Percentiles rank a stretch among this genome's conserved stretches.
phyloP scores from a whole-genome alignment of 2,888 invertebrate genomes.

The Hypsopygia costalis region DNA sequence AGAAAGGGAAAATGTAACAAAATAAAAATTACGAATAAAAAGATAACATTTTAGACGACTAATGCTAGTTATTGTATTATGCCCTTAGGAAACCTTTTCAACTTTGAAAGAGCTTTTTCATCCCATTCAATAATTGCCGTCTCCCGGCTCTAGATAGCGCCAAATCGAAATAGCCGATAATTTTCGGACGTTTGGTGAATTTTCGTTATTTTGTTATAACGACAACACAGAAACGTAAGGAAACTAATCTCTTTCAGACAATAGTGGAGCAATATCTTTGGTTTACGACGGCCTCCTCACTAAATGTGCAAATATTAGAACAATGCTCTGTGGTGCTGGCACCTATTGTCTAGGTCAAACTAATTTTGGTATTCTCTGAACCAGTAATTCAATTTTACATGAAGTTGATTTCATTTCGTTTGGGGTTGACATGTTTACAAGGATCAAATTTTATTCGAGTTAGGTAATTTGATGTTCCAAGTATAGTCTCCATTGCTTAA shows the following conservation, averaged over 20 bases:
- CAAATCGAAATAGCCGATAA: not conserved
- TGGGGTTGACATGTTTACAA: not conserved
- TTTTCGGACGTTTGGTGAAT: constrained; percentile 6
- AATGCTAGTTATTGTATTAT: constrained; percentile 3
- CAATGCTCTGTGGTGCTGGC: constrained; percentile 45
- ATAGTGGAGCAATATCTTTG: constrained; percentile 69
- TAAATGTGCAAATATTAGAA: constrained; percentile 73
- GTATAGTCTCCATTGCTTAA: too few relatives aligned
- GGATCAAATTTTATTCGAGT: not conserved
- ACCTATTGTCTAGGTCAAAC: constrained; percentile 74
- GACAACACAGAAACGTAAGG: constrained; percentile 51
- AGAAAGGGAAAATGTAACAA: too few relatives aligned
- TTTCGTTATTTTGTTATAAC: constrained; percentile 31
- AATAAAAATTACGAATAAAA: too few relatives aligned
- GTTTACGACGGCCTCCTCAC: constrained; percentile 62
- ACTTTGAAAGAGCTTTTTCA: constrained; percentile 1
- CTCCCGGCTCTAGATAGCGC: not conserved
- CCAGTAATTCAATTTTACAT: constrained; percentile 67
- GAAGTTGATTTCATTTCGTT: not conserved
- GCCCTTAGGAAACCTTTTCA: not conserved
- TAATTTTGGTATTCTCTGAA: constrained; percentile 59
- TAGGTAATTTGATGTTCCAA: too few relatives aligned
- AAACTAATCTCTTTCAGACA: constrained; percentile 75
- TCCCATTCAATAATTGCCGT: not conserved
- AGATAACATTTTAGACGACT: too few relatives aligned